These are phyloP conservation scores for Prorops nasuta DNA, from an alignment of 1,140 invertebrate species.

Conservation along the genomic window DNA sequence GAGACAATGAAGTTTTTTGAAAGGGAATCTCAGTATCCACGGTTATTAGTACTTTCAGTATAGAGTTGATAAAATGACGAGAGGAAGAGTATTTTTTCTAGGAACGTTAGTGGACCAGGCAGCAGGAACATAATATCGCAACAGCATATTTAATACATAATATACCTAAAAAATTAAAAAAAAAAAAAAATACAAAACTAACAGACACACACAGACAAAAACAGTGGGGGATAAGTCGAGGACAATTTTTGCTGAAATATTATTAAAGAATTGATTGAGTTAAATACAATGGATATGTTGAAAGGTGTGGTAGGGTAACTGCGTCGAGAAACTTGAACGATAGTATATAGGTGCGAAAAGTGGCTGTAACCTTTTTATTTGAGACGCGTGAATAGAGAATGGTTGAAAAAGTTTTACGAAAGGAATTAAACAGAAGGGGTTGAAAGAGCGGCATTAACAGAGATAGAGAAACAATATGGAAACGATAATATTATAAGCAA, in stretches of 20 bases:
- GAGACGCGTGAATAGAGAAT: not conserved
- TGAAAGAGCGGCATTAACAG: constrained; percentile 14
- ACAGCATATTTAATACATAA: constrained; percentile 24
- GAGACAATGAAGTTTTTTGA: no score
- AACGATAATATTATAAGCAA: constrained; percentile 54
- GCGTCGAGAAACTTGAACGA: constrained; percentile 18
- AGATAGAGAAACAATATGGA: constrained; percentile 39
- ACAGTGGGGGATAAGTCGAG: not conserved
- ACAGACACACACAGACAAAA: not conserved
- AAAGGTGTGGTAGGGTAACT: no score
- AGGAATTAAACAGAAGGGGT: not conserved
- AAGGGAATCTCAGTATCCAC: no score
- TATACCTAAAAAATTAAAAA: no score
- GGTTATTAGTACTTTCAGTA: no score
- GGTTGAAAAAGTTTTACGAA: constrained; percentile 15
- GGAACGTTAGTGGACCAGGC: constrained; percentile 34
- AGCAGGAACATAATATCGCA: constrained; percentile 24
- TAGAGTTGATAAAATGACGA: no score
- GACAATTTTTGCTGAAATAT: not conserved
- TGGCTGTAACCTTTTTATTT: constrained; percentile 8
- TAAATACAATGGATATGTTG: no score
- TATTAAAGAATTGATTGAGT: constrained; percentile 4
- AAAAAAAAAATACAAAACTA: constrained; percentile 2
- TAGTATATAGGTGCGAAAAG: constrained; percentile 19
- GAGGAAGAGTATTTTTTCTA: constrained; percentile 30